phyloP scores from a whole-genome alignment of 2,797 vertebrate genomes.

The Enteromius trimaculatus region DNA sequence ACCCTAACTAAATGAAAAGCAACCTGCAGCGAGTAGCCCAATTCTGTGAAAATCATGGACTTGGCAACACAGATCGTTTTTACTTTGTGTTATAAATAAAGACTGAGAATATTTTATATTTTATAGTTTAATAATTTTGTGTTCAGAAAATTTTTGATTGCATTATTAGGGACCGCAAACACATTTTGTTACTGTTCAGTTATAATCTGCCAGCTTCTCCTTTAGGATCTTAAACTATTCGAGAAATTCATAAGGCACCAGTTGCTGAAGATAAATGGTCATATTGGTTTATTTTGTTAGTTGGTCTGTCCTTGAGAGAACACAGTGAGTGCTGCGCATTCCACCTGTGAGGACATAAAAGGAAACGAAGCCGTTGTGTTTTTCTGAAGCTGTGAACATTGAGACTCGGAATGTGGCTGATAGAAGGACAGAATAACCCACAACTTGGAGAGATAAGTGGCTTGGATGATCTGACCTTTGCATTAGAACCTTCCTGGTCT shows the following conservation, averaged over 20 bases:
- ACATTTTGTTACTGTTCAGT: background rate
- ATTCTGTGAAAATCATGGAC: too few relatives aligned
- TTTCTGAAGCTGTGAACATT: background rate
- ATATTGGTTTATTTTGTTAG: constrained; percentile 1
- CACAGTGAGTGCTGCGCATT: constrained; percentile 13
- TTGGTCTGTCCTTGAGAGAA: constrained; percentile 20
- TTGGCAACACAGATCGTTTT: background rate
- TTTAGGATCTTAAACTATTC: background rate
- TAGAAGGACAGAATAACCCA: background rate
- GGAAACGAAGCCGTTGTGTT: constrained; percentile 18
- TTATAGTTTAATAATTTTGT: background rate
- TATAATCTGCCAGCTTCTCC: background rate
- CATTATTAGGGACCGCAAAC: too few relatives aligned
- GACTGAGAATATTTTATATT: too few relatives aligned
- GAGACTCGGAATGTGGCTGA: background rate
- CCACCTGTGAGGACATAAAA: constrained; percentile 14
- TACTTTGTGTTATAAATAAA: background rate
- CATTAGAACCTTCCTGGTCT: background rate
- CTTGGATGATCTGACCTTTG: background rate
- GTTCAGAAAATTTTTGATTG: background rate
- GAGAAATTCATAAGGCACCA: background rate
- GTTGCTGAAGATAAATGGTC: background rate
- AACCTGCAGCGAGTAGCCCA: too few relatives aligned
- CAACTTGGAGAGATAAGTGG: constrained; percentile 2
- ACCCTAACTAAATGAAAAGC: too few relatives aligned